Conservation (phyloP, 2,113 vertebrate species). For the Ictidomys tridecemlineatus region DNA sequence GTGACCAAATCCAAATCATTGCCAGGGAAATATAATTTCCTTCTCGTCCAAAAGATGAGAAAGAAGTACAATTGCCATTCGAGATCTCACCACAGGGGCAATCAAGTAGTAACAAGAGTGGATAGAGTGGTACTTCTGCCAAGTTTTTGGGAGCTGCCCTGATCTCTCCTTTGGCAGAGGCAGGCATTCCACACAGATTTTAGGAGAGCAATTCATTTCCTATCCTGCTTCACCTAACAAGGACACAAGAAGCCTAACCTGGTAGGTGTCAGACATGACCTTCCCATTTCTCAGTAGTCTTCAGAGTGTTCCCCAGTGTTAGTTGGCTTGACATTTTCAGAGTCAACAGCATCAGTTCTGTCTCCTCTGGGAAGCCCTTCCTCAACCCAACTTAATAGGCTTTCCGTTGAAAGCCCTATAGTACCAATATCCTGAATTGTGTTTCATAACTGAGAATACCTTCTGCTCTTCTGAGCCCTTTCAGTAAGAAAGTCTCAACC, state of each 20-base stretch:
- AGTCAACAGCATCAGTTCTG: neutral
- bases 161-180: neutral
- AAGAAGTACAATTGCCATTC: neutral
- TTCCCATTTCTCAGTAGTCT: neutral
- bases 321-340: neutral
- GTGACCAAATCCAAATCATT: neutral
- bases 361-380: neutral
- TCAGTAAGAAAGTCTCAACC: neutral
- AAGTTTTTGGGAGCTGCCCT: neutral
- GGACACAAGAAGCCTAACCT: neutral
- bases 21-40: neutral
- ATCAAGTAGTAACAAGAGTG: neutral
- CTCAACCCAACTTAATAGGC: accelerated
- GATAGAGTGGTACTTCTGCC: neutral
- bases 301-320: neutral
- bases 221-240: neutral
- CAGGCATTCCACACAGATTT: neutral
- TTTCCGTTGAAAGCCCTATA: too few species aligned
- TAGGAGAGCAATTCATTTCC: neutral
- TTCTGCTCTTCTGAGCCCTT: neutral
- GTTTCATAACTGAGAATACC: neutral
- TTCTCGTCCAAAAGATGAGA: neutral
- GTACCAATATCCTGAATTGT: too few species aligned
- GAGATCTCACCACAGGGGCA: neutral
- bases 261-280: neutral